Conservation (phyloP, 2,113 vertebrate genomes). For the Tonatia bakeri region DNA sequence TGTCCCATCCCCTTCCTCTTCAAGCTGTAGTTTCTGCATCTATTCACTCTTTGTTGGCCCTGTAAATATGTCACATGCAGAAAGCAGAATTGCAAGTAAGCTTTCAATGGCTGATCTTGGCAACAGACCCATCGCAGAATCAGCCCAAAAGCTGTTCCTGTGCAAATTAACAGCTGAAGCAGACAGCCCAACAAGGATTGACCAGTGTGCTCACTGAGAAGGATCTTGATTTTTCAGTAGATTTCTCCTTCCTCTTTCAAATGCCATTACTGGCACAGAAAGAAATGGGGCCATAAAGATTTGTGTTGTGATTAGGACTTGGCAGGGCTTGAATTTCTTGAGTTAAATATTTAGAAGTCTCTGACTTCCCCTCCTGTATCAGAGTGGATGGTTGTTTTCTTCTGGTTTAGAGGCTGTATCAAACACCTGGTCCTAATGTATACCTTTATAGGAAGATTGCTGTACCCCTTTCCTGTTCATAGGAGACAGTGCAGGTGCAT, state of each 20-base stretch:
- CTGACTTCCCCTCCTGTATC: not conserved
- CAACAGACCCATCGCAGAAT: not conserved
- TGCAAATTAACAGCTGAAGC: conserved; percentile 29
- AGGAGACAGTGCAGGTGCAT: not conserved
- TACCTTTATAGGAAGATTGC: not conserved
- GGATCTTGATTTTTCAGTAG: not conserved
- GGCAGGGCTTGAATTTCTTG: not conserved
- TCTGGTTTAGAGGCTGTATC: not conserved
- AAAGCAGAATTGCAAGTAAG: conserved; percentile 36
- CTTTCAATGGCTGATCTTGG: conserved; percentile 34
- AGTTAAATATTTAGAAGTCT: not conserved
- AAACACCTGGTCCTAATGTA: not conserved
- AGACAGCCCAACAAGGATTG: not conserved
- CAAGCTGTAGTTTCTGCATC: not conserved
- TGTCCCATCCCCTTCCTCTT: not conserved
- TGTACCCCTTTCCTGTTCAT: not conserved
- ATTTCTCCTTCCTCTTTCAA: conserved; percentile 32
- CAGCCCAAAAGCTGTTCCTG: not conserved
- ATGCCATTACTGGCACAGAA: conserved; percentile 36
- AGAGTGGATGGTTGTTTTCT: not conserved
- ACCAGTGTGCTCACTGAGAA: not conserved
- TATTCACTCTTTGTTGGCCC: not conserved
- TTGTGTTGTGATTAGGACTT: conserved; percentile 10
- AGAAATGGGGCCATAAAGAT: not conserved
- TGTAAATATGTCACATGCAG: not conserved